Base-by-base conservation (phyloP, 2,888 invertebrate genomes). In the Sicus ferrugineus region DNA sequence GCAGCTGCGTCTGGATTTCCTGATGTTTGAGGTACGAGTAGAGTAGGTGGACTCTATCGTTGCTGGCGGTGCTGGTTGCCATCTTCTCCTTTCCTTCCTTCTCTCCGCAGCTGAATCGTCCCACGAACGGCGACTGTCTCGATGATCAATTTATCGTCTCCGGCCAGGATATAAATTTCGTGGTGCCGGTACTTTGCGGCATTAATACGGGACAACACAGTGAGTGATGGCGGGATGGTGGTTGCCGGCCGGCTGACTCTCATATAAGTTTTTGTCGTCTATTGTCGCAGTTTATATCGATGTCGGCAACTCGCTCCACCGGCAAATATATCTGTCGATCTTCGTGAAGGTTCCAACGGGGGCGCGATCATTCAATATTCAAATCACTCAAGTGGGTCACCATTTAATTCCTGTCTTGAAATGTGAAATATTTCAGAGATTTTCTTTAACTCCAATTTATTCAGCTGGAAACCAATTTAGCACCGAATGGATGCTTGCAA, bases 171-270 rank as follows among this genome's bases (percentile, higher is more conserved):
- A 77, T 87, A 0, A 93, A 92, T 78, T 89, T 88, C 72, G 82
- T 88, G n/a, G 85, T 93, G 70, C 93, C 93, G 0, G 87, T 89
- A 5, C 83, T 93, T 26, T 93, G 93, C 79, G 93, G 93, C 21
- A 89, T 91, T 50, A 93, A 93, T 79, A 89, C 91, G 0, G 93
- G 92, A 16, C 92, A 92, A 80, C 92, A 93, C 77, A 85, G 93
- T 93, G 86, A 87, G 81, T 78, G 54, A 65, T 26, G 16, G 30
- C 19, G 16, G 63, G 19, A 38, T 30, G 26, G 11, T 23, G 26
- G 28, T 5, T 26, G 59, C 5, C 46, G 11, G 62, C 50, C 31
- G 2, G n/a, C n/a, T 23, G n/a, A 21, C 59, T 70, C 28, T 31
- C 11, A 50, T 50, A 28, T 50, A 54, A 21, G 2, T 42, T 42